Percentiles rank a stretch among this genome's conserved stretches.
phyloP scores from a whole-genome alignment of 2,113 vertebrate genomes.

The Arizona elegans region DNA sequence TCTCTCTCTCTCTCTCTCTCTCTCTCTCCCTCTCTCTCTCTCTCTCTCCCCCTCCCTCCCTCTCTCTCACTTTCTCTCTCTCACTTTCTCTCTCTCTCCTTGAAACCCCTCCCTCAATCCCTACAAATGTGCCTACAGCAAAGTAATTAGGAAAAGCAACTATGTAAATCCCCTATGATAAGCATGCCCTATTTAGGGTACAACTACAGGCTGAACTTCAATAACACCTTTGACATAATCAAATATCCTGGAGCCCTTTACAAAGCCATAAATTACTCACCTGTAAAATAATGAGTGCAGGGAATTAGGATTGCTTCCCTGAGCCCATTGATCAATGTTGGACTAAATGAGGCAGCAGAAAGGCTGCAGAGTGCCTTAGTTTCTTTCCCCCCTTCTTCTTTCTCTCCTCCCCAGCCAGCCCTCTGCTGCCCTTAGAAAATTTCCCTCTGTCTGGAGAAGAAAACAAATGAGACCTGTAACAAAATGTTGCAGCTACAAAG shows the following conservation, averaged over 20 bases:
- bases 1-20: conserved; percentile 4
- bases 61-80: neutral
- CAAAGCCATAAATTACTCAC: conserved; percentile 67
- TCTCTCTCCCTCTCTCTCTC: neutral
- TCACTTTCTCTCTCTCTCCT: conserved; percentile 14
- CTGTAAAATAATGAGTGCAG: conserved; percentile 65
- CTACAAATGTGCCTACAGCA: conserved; percentile 31
- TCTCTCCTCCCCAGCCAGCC: neutral
- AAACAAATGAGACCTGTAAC: neutral
- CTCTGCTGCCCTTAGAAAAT: conserved; percentile 25
- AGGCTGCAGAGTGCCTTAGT: conserved; percentile 25
- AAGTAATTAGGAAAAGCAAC: conserved; percentile 63
- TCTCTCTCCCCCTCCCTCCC: conserved; percentile 28
- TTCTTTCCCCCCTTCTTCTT: neutral
- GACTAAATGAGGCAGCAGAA: conserved; percentile 47
- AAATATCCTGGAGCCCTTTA: conserved; percentile 63
- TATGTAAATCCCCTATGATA: conserved; percentile 61
- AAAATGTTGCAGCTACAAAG: neutral
- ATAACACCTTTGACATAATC: conserved; percentile 69
- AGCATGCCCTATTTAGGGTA: conserved; percentile 62
- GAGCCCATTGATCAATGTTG: conserved; percentile 60
- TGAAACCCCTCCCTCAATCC: neutral
- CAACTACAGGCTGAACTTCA: conserved; percentile 66
- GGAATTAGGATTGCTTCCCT: conserved; percentile 59
- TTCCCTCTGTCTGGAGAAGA: conserved; percentile 3